Base-by-base conservation (phyloP, 1,140 invertebrate genomes). In the Chionoecetes opilio region DNA sequence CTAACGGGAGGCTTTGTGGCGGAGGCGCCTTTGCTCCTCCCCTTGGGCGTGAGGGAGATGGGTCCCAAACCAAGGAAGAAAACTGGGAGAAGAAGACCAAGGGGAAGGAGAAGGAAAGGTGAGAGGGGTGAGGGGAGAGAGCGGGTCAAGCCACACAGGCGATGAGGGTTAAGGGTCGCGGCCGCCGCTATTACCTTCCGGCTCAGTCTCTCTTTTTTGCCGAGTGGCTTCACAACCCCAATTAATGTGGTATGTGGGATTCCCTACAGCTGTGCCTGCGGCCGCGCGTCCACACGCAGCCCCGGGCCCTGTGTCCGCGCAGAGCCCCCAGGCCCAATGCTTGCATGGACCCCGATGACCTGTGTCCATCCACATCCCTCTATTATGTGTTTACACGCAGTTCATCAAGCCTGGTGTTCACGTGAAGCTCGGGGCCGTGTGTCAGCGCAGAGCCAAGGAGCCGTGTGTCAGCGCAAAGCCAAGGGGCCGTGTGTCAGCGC, bases 181-280 rank as follows among this genome's bases (percentile, higher is more conserved):
- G 82, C 89, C 88, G 34, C 75, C 82, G 46, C 53, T 90, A 95
- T 75, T 86, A 95, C 90, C 93, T 94, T 94, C 93, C 93, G 93
- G 86, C 88, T 26, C 31, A 0, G 87, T 46, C 53, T 85, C 37
- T 94, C 84, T 94, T 94, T 94, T 35, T 84, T 46, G 29, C 31
- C 75, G 9, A 34, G 53, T 93, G 86, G 86, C 93, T 91, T 85
- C 93, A 84, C 88, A 82, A 84, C 93, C 88, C 93, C 93, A 91
- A 94, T 94, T 94, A 94, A 94, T 94, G 93, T 94, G 93, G 93
- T 94, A 94, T 94, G 93, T 53, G 87, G 93, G 41, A 82, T 41
- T 87, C 84, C 41, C 84, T 26, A 26, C 29, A 35, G 31, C 38
- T 21, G 38, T 31, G 31, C 85, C 46, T 0, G 14, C 9, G 8